Evolutionary conservation across 2,797 vertebrate species (phyloP), one percentile per base, ranked within the genome.

Genomic region (Etheostoma perlongum): DNA sequence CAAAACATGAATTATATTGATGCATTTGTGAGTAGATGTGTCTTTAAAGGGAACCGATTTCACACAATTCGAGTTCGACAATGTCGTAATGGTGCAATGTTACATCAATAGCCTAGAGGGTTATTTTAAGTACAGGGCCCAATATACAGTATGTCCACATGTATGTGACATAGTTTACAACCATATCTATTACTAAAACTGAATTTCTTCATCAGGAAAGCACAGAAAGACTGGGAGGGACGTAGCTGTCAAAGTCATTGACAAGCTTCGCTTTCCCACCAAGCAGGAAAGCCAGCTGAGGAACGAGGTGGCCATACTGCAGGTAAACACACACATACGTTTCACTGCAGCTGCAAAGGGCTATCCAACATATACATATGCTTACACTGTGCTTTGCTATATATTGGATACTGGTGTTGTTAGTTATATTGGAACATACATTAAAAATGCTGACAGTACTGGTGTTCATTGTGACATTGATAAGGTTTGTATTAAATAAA

Each of bases 231-330:
- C 96, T 0, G 96, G 97, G 21, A 93, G 97, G 70, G 96, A 98
- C 0, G 96, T 98, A n/a, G 97, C 97, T 0, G 96, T 98, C 16
- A 98, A 98, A 86, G 96, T 98, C 61, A 98, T 98, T 0, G 97
- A 98, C 91, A 98, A 98, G 65, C 95, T 98, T 18, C 95, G 97
- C 11, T 98, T 98, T 90, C 97, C 97, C 67, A 97, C 96, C 82
- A 97, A 97, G 84, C 97, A 98, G 88, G 97, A 98, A 83, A 97
- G 96, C 82, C 97, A 98, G 75, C 89, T 98, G 73, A 95, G 97
- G 84, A 98, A 98, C 0, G 97, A 98, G 79, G 97, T 98, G 83
- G 97, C 97, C 87, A 98, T 98, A 82, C 89, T 98, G 46, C 97
- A 98, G 96, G 97, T 98, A 93, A 73, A 74, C 21, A 4, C 36